Percentiles rank a stretch among this genome's conserved stretches.
Conservation (phyloP, 1,140 invertebrate genomes). For the Acromyrmex heyeri region DNA sequence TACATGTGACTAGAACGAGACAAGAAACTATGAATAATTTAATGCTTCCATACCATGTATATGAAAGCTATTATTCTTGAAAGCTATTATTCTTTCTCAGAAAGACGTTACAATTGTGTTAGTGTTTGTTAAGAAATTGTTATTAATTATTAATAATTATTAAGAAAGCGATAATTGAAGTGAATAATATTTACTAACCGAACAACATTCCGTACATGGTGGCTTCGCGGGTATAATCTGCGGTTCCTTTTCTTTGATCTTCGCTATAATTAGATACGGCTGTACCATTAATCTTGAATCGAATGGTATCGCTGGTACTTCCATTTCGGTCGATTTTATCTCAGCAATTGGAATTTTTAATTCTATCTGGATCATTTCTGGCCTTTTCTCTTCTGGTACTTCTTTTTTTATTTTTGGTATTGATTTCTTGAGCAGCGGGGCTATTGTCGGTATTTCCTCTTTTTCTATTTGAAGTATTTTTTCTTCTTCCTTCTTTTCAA, state of each 20-base stretch:
- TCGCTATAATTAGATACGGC: constrained; percentile 40
- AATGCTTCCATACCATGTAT: neutral
- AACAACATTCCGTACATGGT: neutral
- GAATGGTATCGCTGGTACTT: neutral
- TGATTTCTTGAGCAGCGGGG: neutral
- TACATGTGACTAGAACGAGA: neutral
- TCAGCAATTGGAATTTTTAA: constrained; percentile 27
- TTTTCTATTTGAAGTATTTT: neutral
- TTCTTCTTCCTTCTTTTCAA: neutral
- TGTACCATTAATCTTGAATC: neutral
- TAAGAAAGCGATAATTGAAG: neutral
- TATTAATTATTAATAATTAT: neutral
- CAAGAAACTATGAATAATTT: neutral
- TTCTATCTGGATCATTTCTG: constrained; percentile 20
- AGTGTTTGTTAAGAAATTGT: neutral
- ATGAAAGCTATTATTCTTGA: neutral
- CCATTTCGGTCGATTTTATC: neutral
- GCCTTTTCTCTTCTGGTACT: neutral
- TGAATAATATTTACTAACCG: constrained; percentile 34
- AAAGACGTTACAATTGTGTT: neutral
- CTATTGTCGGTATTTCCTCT: neutral
- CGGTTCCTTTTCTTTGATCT: constrained; percentile 33
- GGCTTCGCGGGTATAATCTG: neutral
- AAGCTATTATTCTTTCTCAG: neutral
- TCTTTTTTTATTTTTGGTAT: neutral